phyloP scores from a whole-genome alignment of 2,113 vertebrate species.

The Psammodynastes pulverulentus region DNA sequence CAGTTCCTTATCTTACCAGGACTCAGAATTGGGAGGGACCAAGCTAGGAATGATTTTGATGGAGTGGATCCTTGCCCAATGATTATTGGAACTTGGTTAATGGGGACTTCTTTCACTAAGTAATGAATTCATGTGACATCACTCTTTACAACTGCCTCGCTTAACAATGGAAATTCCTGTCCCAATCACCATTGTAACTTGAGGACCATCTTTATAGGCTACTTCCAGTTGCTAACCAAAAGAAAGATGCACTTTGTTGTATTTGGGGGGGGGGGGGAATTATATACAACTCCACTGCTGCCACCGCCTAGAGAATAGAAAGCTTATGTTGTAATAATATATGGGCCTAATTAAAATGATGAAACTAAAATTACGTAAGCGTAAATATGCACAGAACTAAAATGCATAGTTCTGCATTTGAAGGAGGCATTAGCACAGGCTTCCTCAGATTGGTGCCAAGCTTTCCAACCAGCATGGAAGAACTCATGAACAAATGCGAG shows the following conservation, averaged over 20 bases:
- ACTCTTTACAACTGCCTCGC: background rate
- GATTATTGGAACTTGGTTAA: background rate
- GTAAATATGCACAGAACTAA: background rate
- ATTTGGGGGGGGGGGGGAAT: no score
- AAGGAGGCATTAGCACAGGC: background rate
- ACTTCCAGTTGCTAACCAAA: background rate
- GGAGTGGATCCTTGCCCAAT: background rate
- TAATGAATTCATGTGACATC: background rate
- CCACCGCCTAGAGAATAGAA: background rate
- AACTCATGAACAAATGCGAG: background rate
- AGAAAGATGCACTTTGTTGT: background rate
- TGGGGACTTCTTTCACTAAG: background rate
- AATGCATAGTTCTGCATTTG: background rate
- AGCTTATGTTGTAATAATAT: background rate
- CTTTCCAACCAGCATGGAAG: background rate
- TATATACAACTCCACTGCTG: background rate
- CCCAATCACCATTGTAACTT: background rate
- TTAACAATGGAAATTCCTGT: background rate
- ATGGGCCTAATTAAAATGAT: background rate
- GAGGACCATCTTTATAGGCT: background rate
- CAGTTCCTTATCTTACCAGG: background rate
- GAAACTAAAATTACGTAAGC: background rate
- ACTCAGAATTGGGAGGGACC: background rate
- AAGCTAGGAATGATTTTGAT: background rate
- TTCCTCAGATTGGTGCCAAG: background rate